Evolutionary conservation across 2,888 invertebrate species (phyloP).

Genomic region (Elegia similella): DNA sequence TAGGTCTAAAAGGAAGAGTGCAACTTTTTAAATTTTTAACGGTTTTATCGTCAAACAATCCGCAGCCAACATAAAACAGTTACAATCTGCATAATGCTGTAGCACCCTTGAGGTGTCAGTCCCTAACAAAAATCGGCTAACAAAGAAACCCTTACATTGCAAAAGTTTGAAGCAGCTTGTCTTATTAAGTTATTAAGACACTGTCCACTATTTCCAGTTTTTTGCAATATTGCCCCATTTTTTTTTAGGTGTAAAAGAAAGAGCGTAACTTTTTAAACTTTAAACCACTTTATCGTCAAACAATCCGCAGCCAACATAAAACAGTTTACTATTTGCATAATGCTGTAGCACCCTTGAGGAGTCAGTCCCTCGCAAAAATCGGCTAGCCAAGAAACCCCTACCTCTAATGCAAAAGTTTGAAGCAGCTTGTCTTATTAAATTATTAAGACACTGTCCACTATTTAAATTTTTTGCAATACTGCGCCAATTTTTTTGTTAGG

Average conservation of each 20-base stretch:
- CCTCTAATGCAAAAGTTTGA: slow-evolving; percentile 56
- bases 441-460: too few relatives aligned
- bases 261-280: slow-evolving; percentile 3
- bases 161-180: too few relatives aligned
- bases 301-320: slow-evolving; percentile 41
- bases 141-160: too few relatives aligned
- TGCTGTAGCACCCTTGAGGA: slow-evolving; percentile 41
- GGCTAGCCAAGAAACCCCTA: slow-evolving; percentile 76
- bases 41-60: slow-evolving; percentile 22
- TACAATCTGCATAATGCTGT: slow-evolving; percentile 60
- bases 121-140: slow-evolving; percentile 67
- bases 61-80: slow-evolving; percentile 44
- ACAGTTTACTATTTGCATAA: slow-evolving; percentile 60
- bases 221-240: too few relatives aligned
- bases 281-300: slow-evolving; percentile 8
- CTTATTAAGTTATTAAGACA: too few relatives aligned
- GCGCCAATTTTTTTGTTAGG: too few relatives aligned
- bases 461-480: too few relatives aligned
- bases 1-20: background rate
- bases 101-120: slow-evolving; percentile 38
- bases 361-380: slow-evolving; percentile 59
- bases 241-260: background rate
- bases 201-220: too few relatives aligned
- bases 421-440: too few relatives aligned
- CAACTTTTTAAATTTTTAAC: slow-evolving; percentile 7